A percentile compares a stretch with the other conserved stretches of the same genome.
phyloP scores from a whole-genome alignment of 2,888 invertebrate genomes.

The Celastrina argiolus region DNA sequence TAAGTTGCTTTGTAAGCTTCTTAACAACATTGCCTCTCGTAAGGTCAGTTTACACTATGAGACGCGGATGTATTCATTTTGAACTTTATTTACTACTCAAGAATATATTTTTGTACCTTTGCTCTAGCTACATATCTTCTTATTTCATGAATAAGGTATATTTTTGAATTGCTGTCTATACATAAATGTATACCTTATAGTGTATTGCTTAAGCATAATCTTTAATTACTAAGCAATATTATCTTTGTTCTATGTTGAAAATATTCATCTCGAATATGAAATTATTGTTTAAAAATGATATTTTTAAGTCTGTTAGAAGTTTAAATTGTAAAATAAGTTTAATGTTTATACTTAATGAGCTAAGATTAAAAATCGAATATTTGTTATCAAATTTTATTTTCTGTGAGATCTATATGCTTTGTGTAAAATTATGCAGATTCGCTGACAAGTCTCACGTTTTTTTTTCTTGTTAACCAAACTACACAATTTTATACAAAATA shows the following conservation, averaged over 20 bases:
- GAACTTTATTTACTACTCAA: no score
- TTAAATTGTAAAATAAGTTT: background rate
- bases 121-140: no score
- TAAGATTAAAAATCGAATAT: conserved; percentile 7
- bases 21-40: background rate
- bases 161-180: no score
- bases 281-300: background rate
- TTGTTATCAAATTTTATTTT: background rate
- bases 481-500: conserved; percentile 4
- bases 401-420: background rate
- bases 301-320: conserved; percentile 2
- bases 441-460: background rate
- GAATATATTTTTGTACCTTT: no score
- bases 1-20: background rate
- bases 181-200: no score
- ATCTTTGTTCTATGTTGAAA: background rate
- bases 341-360: background rate
- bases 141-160: no score
- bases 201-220: background rate
- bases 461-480: background rate
- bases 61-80: no score
- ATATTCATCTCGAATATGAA: background rate
- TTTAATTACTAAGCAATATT: background rate
- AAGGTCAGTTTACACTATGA: no score
- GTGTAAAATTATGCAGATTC: background rate